Percentiles rank a stretch among this genome's conserved stretches.
Evolutionary conservation across 1,140 invertebrate genomes (phyloP).

Genomic region (Parapsyche elsis): DNA sequence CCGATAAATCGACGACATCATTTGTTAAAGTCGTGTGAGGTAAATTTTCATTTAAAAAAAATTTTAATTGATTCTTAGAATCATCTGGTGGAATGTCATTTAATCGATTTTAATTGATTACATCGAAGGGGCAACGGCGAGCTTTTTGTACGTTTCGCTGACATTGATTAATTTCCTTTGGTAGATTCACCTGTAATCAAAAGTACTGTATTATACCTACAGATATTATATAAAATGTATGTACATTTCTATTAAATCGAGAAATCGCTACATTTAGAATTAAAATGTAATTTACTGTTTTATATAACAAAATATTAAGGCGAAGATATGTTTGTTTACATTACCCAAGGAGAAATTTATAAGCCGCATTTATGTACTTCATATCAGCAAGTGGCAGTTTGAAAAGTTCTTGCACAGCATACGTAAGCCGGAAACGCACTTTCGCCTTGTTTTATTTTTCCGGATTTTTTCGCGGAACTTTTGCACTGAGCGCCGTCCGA

Average conservation of each 20-base stretch:
- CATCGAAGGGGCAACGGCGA: neutral
- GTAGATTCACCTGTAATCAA: neutral
- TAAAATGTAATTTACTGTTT: neutral
- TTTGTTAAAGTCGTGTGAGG: neutral
- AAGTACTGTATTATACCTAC: neutral
- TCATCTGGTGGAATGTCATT: neutral
- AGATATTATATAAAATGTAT: neutral
- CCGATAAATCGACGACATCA: neutral
- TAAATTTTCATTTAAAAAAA: conserved; percentile 12
- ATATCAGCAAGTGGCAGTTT: too few species aligned
- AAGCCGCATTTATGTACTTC: too few species aligned
- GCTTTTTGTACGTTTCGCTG: neutral
- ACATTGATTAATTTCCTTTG: conserved; percentile 11
- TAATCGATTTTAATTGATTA: conserved; percentile 20
- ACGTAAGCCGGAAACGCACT: too few species aligned
- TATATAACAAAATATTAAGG: too few species aligned
- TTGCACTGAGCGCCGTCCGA: too few species aligned
- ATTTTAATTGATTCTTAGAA: neutral
- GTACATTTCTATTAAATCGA: neutral
- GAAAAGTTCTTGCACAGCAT: too few species aligned
- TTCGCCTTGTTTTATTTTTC: too few species aligned
- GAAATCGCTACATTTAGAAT: too few species aligned
- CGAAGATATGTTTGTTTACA: too few species aligned
- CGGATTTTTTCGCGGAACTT: too few species aligned
- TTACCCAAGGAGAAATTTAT: too few species aligned